These are phyloP conservation scores for Nomada goodeniana DNA, from an alignment of 2,888 invertebrate genomes.

Conservation along the genomic window DNA sequence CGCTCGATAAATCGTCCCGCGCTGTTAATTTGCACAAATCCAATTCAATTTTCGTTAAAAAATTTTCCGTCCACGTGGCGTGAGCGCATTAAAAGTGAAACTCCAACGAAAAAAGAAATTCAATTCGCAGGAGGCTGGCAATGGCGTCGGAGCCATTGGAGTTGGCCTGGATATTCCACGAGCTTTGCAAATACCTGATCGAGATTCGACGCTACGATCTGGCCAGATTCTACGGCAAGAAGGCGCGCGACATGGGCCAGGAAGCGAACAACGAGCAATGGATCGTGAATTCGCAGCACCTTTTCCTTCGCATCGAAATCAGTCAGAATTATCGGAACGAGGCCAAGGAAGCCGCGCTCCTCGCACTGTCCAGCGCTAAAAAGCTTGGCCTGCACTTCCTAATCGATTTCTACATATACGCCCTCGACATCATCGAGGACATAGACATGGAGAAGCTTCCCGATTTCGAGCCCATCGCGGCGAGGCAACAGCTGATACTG, in stretches of 20 bases:
- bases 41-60: not conserved
- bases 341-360: constrained; percentile 81
- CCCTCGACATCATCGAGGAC: constrained; percentile 80
- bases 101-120: not conserved
- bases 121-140: constrained; percentile 67
- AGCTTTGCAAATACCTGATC: constrained; percentile 83
- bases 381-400: constrained; percentile 80
- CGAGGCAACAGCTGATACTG: constrained; percentile 84
- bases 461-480: constrained; percentile 80
- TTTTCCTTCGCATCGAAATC: constrained; percentile 84
- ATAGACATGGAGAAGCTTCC: constrained; percentile 82
- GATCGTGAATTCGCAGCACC: constrained; percentile 83
- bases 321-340: constrained; percentile 84
- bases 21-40: too few species aligned
- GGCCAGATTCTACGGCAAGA: constrained; percentile 80
- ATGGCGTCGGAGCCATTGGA: constrained; percentile 82
- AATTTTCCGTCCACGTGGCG: too few species aligned
- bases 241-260: constrained; percentile 78
- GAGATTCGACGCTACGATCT: constrained; percentile 84
- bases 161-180: constrained; percentile 85
- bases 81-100: too few species aligned
- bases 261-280: constrained; percentile 80
- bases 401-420: constrained; percentile 77
- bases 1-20: too few species aligned
- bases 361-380: constrained; percentile 77